Evolutionary conservation across 2,113 vertebrate species (phyloP).

Genomic region (Mustela lutreola): DNA sequence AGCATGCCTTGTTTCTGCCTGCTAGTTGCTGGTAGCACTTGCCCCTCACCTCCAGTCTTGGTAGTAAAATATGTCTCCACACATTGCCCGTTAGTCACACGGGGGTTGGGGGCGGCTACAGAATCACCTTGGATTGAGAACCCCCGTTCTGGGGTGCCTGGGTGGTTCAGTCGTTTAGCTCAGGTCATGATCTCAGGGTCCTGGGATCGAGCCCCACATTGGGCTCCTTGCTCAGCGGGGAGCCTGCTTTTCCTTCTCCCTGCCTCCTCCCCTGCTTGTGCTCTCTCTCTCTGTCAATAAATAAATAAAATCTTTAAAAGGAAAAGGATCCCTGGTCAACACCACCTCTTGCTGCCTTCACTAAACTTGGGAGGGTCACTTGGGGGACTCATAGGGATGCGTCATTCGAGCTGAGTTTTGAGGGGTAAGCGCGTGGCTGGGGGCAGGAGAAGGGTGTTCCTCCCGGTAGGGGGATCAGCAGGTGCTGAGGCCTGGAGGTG

Average conservation of each 20-base stretch:
- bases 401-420: slow-evolving; percentile 1
- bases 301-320: no score
- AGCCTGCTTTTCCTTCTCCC: no score
- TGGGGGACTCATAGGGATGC: not conserved
- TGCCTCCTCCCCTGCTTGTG: no score
- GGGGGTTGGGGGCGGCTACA: not conserved
- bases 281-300: no score
- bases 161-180: no score
- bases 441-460: not conserved
- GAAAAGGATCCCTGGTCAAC: not conserved
- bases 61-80: not conserved
- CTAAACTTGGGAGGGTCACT: not conserved
- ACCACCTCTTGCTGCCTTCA: not conserved
- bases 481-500: not conserved
- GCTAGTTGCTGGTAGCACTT: not conserved
- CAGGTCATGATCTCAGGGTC: no score
- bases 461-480: not conserved
- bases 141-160: not conserved
- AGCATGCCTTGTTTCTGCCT: not conserved
- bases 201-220: no score
- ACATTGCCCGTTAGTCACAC: not conserved
- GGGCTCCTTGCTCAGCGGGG: no score
- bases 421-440: not conserved
- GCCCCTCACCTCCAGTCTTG: no score
- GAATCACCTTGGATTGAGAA: not conserved